Conservation (phyloP, 2,888 invertebrate species). For the Balanococcus diminutus region DNA sequence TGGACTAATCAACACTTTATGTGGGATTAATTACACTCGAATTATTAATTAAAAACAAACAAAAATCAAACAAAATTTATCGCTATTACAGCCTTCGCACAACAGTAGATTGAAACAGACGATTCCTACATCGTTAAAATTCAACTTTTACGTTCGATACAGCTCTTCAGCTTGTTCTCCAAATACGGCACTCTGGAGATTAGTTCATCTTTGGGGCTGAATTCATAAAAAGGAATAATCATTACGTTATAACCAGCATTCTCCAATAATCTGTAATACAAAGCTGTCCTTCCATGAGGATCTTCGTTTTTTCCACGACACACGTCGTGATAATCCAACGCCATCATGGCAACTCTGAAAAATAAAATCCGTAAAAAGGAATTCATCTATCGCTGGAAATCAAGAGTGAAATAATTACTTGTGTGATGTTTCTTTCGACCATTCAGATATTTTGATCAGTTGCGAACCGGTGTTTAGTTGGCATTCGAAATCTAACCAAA, state of each 20-base stretch:
- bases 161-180: conserved; percentile 70
- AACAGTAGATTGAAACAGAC: neutral
- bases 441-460: neutral
- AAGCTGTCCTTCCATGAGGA: conserved; percentile 67
- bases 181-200: conserved; percentile 76
- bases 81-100: too few species aligned
- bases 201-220: conserved; percentile 73
- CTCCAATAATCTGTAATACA: conserved; percentile 68
- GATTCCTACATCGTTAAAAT: neutral
- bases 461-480: conserved; percentile 53
- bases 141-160: conserved; percentile 46
- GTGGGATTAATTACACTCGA: too few species aligned
- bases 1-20: too few species aligned
- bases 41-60: too few species aligned
- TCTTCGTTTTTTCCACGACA: conserved; percentile 67
- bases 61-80: too few species aligned
- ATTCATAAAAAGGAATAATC: conserved; percentile 76
- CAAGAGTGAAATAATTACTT: conserved; percentile 36
- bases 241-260: conserved; percentile 73
- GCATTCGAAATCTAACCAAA: conserved; percentile 55
- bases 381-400: too few species aligned
- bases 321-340: conserved; percentile 75
- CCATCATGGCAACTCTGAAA: conserved; percentile 73
- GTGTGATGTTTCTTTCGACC: neutral
- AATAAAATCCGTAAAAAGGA: too few species aligned